Evolutionary conservation across 2,888 invertebrate species (phyloP).

Genomic region (Adela reaumurella): DNA sequence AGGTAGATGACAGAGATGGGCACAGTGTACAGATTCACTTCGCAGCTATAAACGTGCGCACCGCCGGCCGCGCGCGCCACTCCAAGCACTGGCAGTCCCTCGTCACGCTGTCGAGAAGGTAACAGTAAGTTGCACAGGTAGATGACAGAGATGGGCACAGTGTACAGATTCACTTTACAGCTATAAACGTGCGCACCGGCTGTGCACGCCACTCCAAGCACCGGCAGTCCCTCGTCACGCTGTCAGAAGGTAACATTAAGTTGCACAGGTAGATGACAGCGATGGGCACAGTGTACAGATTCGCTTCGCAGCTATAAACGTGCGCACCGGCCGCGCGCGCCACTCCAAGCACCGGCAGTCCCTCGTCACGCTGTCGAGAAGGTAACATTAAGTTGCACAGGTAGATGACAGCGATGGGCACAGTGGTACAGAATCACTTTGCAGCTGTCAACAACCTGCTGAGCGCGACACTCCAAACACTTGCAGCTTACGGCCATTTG

Average conservation of each 20-base stretch:
- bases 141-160: too few species aligned
- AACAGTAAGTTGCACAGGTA: conserved; percentile 51
- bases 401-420: conserved; percentile 78
- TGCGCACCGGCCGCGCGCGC: conserved; percentile 67
- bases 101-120: conserved; percentile 76
- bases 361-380: conserved; percentile 75
- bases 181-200: conserved; percentile 76
- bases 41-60: conserved; percentile 76
- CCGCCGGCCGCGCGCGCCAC: conserved; percentile 63
- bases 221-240: conserved; percentile 79
- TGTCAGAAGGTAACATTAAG: conserved; percentile 61
- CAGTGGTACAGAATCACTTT: conserved; percentile 87
- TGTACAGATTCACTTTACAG: conserved; percentile 89
- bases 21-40: conserved; percentile 93
- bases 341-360: conserved; percentile 83
- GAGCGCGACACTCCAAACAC: conserved; percentile 72
- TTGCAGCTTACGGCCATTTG: too few species aligned
- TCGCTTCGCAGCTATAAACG: conserved; percentile 84
- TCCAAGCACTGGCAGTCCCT: conserved; percentile 84
- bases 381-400: conserved; percentile 49
- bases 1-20: conserved; percentile 85
- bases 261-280: conserved; percentile 75
- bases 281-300: too few species aligned
- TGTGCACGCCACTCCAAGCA: conserved; percentile 73
- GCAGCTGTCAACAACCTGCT: conserved; percentile 78